phyloP scores from a whole-genome alignment of 37 sponge, comb jelly and placozoan genomes.

The Petrosia ficiformis region DNA sequence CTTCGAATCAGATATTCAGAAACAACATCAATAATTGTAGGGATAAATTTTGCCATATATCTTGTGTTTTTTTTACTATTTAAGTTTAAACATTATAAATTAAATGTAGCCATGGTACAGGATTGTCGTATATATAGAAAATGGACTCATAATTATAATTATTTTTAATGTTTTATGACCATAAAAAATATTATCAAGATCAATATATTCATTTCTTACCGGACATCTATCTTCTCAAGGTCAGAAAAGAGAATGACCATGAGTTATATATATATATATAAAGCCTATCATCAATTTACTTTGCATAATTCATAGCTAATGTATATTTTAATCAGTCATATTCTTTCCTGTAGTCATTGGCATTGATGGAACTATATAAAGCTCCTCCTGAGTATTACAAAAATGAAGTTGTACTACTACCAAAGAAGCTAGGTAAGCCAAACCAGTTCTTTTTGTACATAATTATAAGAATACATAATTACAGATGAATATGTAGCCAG shows the following conservation, averaged over 20 bases:
- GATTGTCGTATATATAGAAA: no score
- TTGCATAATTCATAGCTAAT: no score
- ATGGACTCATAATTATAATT: neutral
- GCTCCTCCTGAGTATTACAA: constrained; percentile 78
- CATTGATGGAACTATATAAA: constrained; percentile 79
- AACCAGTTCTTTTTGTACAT: neutral
- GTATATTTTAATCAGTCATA: neutral
- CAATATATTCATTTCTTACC: neutral
- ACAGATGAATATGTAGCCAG: constrained; percentile 89
- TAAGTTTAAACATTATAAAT: no score
- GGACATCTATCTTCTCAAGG: neutral
- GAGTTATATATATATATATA: no score
- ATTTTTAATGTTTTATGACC: neutral
- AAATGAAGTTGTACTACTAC: constrained; percentile 82
- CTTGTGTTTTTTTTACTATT: no score
- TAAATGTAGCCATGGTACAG: no score
- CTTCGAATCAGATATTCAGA: no score
- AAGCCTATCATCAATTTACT: no score
- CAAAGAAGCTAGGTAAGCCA: constrained; percentile 86
- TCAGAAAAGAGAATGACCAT: no score
- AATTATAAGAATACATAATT: neutral
- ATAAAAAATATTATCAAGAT: neutral
- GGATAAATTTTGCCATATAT: no score
- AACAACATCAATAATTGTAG: no score
- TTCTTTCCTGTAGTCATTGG: constrained; percentile 44